Base-by-base conservation (phyloP, 2,113 vertebrate species). In the Sarotherodon lohbergeri region DNA sequence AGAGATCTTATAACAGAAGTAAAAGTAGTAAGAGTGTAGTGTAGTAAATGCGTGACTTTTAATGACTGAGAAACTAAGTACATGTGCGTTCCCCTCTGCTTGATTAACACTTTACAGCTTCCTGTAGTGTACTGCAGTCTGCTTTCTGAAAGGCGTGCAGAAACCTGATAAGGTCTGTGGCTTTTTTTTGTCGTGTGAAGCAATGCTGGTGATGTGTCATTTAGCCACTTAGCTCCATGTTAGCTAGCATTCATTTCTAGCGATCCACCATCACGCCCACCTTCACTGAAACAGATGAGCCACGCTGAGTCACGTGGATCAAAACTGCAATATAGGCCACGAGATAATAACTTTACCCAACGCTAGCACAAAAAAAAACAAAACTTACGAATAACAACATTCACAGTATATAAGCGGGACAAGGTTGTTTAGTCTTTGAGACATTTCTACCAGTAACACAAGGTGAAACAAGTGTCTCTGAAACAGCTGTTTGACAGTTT, bases 231-330 rank as follows among this genome's bases (percentile, higher is more conserved):
- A 39, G 43, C 7, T 41, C 19, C 39, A 48, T 19, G 12, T 46
- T 36, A 82, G 59, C 22, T 86, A 16, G 17, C 3, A 7, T 24
- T 41, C 16, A 63, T 66, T 43, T 73, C 84, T 73, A 16, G 14
- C 48, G 17, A 81, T 19, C 2, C 59, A 4, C 34, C 27, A 34
- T 76, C 78, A 48, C 29, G 24, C 78, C 54, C 36, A 34, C 55
- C 63, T 43, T 10, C 4, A n/a, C 27, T 41, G n/a, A 83, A 79
- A 81, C 14, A 46, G n/a, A 83, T 34, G 24, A 4, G 29, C 2
- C 27, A 29, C 27, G 46, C 41, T 9, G 11, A 79, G 87, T 93
- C 86, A 94, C 88, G 87, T 50, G 73, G n/a, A 80, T 46, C 48
- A 22, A 29, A 24, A 7, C 86, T 63, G 9, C 7, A 9, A 34